Base-by-base conservation (phyloP, 1,140 invertebrate species). In the Bemisia tabaci region DNA sequence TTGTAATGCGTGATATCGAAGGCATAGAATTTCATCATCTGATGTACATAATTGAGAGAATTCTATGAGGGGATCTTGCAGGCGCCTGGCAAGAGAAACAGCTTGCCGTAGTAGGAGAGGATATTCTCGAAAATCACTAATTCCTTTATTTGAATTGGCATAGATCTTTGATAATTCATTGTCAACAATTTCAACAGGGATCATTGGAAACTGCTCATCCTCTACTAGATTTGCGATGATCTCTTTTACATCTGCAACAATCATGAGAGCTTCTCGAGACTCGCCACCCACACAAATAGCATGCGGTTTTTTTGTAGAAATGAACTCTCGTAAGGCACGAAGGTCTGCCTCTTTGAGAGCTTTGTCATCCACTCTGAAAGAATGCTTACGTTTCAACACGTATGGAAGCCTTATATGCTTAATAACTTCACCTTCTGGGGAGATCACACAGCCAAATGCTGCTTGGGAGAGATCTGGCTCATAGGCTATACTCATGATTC, bases 1-100 rank as follows among this genome's bases (percentile, higher is more conserved):
- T 81, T 90, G 94, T 59, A 95, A 75, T 1, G 91, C 82, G 79
- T 97, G 94, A 75, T 92, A 97, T 68, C 92, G 86, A 1, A 99
- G 81, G 75, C 94, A 97, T 0, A 98, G 76, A 70, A 99, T 92
- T 80, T 99, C 97, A 67, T 98, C 94, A 74, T 99, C 95, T 0
- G 86, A 81, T 22, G 94, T 95, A 77, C 94, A 98, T 0, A 99
- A 79, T 76, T 98, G 95, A 1, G 93, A 92, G 77, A 94, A 97
- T 76, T 99, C 97, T 23, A 97, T 85, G 0, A 99, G 77, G 0
- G 97, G 96, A 81, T 99, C 97, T 77, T 97, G 94, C 69, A 98
- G 80, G 62, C 92, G 83, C 64, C 97, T 82, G 0, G 90, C 95
- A 61, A 98, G 76, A 1, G 94, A 98, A 62, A 98, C 87, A 1